Evolutionary conservation across 2,797 vertebrate species (phyloP), one percentile per base, ranked within the genome.

Genomic region (Rhynchotus rufescens): DNA sequence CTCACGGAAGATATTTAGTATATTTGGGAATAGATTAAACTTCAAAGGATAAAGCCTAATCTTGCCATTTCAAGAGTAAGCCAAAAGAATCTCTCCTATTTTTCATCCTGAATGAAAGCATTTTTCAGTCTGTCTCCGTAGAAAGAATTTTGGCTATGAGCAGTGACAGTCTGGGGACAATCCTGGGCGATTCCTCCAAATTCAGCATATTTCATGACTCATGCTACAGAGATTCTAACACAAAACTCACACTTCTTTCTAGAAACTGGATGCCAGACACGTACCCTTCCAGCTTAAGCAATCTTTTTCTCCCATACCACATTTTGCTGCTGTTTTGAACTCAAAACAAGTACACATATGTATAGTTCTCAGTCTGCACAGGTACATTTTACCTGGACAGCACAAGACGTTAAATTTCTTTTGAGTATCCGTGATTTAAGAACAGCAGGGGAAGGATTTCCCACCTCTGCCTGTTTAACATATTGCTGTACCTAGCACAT

Each of bases 401-500:
- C 32, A 21, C 54, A 6, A 47, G 23, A 16, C 14, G n/a, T 81
- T 49, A 60, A 60, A 44, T 14, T 52, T n/a, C 47, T 82, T 84
- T 56, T 1, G 20, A 85, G 73, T 78, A 84, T 28, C n/a, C 59
- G 28, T 4, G 45, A 90, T 69, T 88, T 73, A 81, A 92, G 84
- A 95, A 86, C 12, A 87, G 94, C 44, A 88, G 93, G 93, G 81
- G 82, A 64, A 96, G 91, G 93, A 94, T 86, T 89, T 91, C 87
- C 95, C 93, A 96, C 92, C 94, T 96, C 94, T 96, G 95, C 95
- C 88, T 97, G 90, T 95, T 96, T 96, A 96, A 96, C 95, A 96
- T 96, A 97, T 94, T 97, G 97, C 97, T 96, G 96, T 81, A 96
- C 96, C 91, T 96, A 98, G 97, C 97, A 98, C 97, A 97, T 97